Evolutionary conservation across 2,113 vertebrate species (phyloP).

Genomic region (Scolopax mira): DNA sequence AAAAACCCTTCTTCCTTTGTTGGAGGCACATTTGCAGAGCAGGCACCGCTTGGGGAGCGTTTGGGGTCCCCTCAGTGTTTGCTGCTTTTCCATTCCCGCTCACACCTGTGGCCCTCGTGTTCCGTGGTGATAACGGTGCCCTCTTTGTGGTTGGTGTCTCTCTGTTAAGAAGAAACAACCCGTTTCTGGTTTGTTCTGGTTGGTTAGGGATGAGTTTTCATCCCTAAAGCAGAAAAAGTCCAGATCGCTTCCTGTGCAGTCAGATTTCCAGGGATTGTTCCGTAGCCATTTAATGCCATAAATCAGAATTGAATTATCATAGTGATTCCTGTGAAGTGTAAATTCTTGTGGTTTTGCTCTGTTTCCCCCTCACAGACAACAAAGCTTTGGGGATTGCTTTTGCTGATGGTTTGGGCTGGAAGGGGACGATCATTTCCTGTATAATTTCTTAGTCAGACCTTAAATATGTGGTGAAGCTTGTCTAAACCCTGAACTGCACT

Average conservation of each 20-base stretch:
- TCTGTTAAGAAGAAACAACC: neutral
- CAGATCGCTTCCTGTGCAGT: neutral
- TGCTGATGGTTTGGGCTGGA: slow-evolving; percentile 45
- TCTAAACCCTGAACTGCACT: neutral
- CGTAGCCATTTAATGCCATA: neutral
- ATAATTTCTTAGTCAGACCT: slow-evolving; percentile 61
- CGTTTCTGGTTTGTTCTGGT: accelerated
- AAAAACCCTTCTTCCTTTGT: neutral
- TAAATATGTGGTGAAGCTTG: slow-evolving; percentile 55
- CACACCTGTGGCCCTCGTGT: neutral
- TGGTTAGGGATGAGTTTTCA: neutral
- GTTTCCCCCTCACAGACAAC: slow-evolving; percentile 45
- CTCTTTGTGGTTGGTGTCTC: accelerated
- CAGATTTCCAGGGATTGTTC: slow-evolving; percentile 48
- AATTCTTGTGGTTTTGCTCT: slow-evolving; percentile 55
- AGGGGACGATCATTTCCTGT: slow-evolving; percentile 60
- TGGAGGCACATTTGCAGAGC: accelerated
- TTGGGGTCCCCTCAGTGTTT: neutral
- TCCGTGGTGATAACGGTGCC: neutral
- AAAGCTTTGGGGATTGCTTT: slow-evolving; percentile 49
- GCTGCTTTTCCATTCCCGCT: neutral
- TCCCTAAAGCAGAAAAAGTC: neutral
- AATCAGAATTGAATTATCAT: slow-evolving; percentile 8
- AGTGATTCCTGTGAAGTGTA: slow-evolving; percentile 13
- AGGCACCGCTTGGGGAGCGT: neutral